Conservation (phyloP, 2,888 invertebrate genomes). For the Priocnemis perturbator region DNA sequence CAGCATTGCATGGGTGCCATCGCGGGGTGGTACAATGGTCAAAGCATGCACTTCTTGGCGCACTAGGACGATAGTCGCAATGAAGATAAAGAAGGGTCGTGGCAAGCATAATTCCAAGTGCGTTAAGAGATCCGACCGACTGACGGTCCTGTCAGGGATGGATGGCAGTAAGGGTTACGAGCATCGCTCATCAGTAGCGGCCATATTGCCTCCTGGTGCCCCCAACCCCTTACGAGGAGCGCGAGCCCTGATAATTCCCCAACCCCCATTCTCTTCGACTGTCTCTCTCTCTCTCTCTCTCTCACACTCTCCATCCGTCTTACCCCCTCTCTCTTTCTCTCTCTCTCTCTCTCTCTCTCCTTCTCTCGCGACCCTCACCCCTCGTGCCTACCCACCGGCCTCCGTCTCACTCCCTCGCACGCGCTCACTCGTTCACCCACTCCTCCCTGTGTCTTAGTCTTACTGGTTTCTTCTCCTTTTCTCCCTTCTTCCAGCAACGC, state of each 20-base stretch:
- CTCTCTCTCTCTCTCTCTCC: slow-evolving; percentile 35
- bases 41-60: no score
- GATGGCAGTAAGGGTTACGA: slow-evolving; percentile 71
- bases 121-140: slow-evolving; percentile 61
- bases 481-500: slow-evolving; percentile 62
- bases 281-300: slow-evolving; percentile 30
- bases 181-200: slow-evolving; percentile 74
- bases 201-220: slow-evolving; percentile 70
- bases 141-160: slow-evolving; percentile 62
- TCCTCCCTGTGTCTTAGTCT: slow-evolving; percentile 64
- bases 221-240: slow-evolving; percentile 58
- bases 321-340: slow-evolving; percentile 33
- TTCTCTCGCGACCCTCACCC: slow-evolving; percentile 28
- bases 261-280: slow-evolving; percentile 43
- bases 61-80: slow-evolving; percentile 47
- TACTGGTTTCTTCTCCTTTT: slow-evolving; percentile 63
- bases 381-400: slow-evolving; percentile 18
- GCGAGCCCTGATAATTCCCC: slow-evolving; percentile 73
- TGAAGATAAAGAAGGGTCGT: slow-evolving; percentile 61
- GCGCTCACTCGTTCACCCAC: slow-evolving; percentile 29
- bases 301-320: slow-evolving; percentile 38
- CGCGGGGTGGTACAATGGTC: no score
- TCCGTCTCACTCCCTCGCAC: slow-evolving; percentile 29
- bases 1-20: no score
- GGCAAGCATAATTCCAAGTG: slow-evolving; percentile 61